Base-by-base conservation (phyloP, 1,140 invertebrate species). In the Coelopa frigida region DNA sequence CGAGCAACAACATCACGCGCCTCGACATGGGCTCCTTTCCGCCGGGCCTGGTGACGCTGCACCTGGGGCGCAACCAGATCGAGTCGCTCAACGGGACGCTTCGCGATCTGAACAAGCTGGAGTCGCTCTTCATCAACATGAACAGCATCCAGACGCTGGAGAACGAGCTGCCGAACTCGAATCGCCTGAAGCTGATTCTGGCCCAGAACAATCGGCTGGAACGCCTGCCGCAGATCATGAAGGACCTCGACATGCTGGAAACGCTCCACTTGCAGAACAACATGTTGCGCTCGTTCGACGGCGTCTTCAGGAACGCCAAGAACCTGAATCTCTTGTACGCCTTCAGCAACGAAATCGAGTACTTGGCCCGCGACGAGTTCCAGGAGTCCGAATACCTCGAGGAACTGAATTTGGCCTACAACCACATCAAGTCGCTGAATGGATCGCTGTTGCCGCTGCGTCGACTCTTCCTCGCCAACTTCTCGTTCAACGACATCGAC, bases 91-190 rank as follows among this genome's bases (percentile, higher is more conserved):
- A 88, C 55, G 80, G 81, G 11, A 83, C 84, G 1, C 60, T 89
- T 12, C 75, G 78, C 45, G 78, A 83, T 42, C 58, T 88, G 23
- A 76, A 80, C 50, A 75, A 83, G 42, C 67, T 89, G 12, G 78
- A 84, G 56, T 87, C 85, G 79, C 73, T 89, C 27, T 80, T 87
- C 42, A 78, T 88, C 21, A 87, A 87, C 59, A 73, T 78, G 15
- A 89, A 89, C 59, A 74, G 82, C 37, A 70, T 89, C 23, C 78
- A 78, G 39, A 75, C 78, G 11, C 70, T 89, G 46, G 85, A 89
- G 15, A 79, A 79, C 20, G 81, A 89, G 68, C 60, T 89, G 48
- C 85, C 85, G 8, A 73, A 75, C 55, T 79, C 73, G 0, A 74
- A 75, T 14, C 80, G 78, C 56, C 58, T 88, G 3, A 74, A 75